Evolutionary conservation across 2,888 invertebrate genomes (phyloP).

Genomic region (Agrotis ipsilon): DNA sequence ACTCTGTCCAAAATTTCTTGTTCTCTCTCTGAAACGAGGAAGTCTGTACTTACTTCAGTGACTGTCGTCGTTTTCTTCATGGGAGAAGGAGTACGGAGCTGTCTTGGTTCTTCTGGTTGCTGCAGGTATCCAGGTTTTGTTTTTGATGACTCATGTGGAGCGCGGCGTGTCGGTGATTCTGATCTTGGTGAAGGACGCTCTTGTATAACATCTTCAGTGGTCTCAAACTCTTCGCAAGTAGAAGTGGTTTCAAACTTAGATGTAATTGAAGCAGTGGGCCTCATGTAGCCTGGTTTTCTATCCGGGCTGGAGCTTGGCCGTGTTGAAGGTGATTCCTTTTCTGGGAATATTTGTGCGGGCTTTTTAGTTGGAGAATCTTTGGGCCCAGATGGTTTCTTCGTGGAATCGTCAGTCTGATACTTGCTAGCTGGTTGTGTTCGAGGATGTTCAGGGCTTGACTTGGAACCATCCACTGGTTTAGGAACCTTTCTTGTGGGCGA

Average conservation of each 20-base stretch:
- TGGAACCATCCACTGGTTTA: conserved; percentile 16
- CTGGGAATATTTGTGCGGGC: conserved; percentile 25
- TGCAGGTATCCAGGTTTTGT: conserved; percentile 40
- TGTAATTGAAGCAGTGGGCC: conserved; percentile 55
- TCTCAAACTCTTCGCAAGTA: conserved; percentile 55
- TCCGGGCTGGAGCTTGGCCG: conserved; percentile 64
- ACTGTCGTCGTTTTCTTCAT: conserved; percentile 67
- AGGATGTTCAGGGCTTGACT: conserved; percentile 14
- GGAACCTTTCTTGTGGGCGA: conserved; percentile 35
- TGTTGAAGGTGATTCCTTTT: conserved; percentile 36
- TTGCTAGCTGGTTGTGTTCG: conserved; percentile 34
- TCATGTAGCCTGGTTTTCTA: conserved; percentile 61
- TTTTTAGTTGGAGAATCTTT: conserved; percentile 27
- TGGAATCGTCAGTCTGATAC: conserved; percentile 18
- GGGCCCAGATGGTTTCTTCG: conserved; percentile 11
- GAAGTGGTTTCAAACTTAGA: conserved; percentile 58
- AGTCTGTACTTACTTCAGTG: conserved; percentile 72
- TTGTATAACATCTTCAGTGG: conserved; percentile 32
- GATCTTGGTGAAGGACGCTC: conserved; percentile 45
- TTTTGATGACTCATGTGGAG: conserved; percentile 43
- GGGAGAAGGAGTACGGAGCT: conserved; percentile 71
- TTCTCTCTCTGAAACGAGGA: conserved; percentile 82
- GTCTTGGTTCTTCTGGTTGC: conserved; percentile 64
- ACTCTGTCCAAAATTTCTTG: conserved; percentile 83
- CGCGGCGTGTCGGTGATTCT: conserved; percentile 50